Percentiles rank a stretch among this genome's conserved stretches.
Conservation (phyloP, 2,113 vertebrate genomes). For the Oriolus oriolus region DNA sequence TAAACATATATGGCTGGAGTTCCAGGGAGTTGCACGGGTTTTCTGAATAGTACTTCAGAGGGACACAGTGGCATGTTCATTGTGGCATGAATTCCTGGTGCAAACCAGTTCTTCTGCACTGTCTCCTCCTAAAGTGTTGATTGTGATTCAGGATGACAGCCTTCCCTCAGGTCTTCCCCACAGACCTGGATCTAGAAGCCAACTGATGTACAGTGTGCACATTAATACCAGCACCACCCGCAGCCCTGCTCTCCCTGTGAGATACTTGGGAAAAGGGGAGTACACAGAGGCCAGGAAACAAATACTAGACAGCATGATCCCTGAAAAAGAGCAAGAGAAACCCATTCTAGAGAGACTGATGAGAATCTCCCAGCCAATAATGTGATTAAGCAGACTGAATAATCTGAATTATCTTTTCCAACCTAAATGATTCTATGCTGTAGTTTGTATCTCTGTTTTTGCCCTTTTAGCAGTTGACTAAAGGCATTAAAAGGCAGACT, state of each 20-base stretch:
- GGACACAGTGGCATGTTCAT: not conserved
- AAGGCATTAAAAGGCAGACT: not conserved
- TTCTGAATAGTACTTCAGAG: not conserved
- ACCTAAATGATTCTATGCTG: not conserved
- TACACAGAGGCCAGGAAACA: constrained; percentile 83
- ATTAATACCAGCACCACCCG: constrained; percentile 73
- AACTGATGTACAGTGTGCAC: constrained; percentile 65
- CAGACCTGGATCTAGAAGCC: constrained; percentile 88
- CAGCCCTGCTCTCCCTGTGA: constrained; percentile 79
- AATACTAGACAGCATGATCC: constrained; percentile 84
- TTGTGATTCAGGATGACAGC: constrained; percentile 86
- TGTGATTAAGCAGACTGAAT: not conserved
- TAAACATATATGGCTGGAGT: not conserved
- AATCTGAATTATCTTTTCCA: not conserved
- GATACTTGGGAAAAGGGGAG: constrained; percentile 81
- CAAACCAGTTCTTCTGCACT: not conserved
- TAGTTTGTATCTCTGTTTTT: not conserved
- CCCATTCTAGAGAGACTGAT: constrained; percentile 71
- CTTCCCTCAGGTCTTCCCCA: constrained; percentile 80
- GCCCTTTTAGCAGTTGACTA: not conserved
- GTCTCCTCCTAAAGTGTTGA: constrained; percentile 74
- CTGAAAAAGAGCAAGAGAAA: constrained; percentile 81
- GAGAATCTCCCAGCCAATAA: not conserved
- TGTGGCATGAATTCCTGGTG: not conserved
- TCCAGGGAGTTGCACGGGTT: not conserved